Base-by-base conservation (phyloP, 2,888 invertebrate species). In the Dasysyrphus albostriatus region DNA sequence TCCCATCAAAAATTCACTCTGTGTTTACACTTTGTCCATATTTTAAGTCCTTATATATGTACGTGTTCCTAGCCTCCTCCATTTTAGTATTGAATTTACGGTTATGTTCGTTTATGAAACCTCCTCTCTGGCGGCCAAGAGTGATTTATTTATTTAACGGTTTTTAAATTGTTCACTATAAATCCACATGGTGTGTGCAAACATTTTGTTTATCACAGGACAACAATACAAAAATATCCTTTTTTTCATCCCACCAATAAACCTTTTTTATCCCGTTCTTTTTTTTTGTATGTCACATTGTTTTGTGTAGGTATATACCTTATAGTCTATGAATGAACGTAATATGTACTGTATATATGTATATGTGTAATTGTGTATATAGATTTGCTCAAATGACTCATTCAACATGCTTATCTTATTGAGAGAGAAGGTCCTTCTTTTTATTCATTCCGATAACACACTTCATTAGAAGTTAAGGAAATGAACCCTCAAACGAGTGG, bases 401-500 rank as follows among this genome's bases (percentile, higher is more conserved):
- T 77, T 59, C 51, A 16, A 24, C 59, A 58, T 61, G 12, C 51
- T 65, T 69, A 69, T 69, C 51, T n/a, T 67, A 19, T 24, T 32
- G 44, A 65, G 16, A 47, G 65, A 65, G 47, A 65, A 69, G 67
- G 67, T 51, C 67, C 67, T 51, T 69, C 67, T 73, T 56, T 81
- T 81, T 81, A 77, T 81, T 72, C 67, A 70, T 76, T 80, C 79
- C 75, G 81, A 87, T 83, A 87, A 56, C 85, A 87, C 82, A 87
- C 82, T 87, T 87, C 85, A 87, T 87, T 87, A 87, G 82, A 70
- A 70, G 56, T 69, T 63, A 83, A 78, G 85, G 85, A 85, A 85
- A 82, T 82, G 78, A 78, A 83, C 78, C 82, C 82, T 65, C 85
- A 82, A 87, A 87, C 82, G 85, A 83, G 82, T 87, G 85, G 85